Evolutionary conservation across 1,140 invertebrate genomes (phyloP).

Genomic region (Achroia grisella): DNA sequence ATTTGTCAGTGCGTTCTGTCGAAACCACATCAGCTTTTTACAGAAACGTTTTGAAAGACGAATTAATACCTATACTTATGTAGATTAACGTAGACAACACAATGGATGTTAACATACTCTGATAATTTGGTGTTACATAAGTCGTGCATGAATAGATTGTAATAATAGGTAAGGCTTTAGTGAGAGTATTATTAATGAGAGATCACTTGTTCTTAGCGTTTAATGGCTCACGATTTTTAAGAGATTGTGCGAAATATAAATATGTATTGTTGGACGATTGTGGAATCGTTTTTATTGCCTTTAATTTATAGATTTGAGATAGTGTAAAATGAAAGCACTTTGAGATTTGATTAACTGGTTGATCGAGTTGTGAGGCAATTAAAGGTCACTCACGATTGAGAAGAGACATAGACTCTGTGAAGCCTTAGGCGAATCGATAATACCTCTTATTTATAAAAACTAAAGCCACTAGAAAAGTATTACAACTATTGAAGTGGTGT

Average conservation of each 20-base stretch:
- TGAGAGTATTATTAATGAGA: conserved; percentile 65
- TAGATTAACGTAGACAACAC: conserved; percentile 60
- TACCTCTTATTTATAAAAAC: too few relatives aligned
- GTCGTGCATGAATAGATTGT: conserved; percentile 53
- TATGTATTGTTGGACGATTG: conserved; percentile 41
- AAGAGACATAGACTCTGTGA: too few relatives aligned
- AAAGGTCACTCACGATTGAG: too few relatives aligned
- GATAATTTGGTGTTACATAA: conserved; percentile 68
- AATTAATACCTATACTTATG: conserved; percentile 72
- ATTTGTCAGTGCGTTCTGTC: conserved; percentile 35
- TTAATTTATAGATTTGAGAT: conserved; percentile 42
- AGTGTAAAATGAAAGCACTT: conserved; percentile 18
- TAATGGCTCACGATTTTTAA: conserved; percentile 31
- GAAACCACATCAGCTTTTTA: conserved; percentile 56
- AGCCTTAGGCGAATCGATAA: too few relatives aligned
- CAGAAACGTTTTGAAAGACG: conserved; percentile 63
- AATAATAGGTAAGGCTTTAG: conserved; percentile 48
- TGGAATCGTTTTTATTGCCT: conserved; percentile 49
- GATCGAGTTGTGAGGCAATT: too few relatives aligned
- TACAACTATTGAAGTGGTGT: too few relatives aligned
- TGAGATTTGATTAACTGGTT: neutral
- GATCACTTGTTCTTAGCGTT: conserved; percentile 32
- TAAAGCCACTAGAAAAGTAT: too few relatives aligned
- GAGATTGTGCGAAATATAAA: conserved; percentile 41
- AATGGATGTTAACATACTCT: conserved; percentile 63